Conservation (phyloP, 1,140 invertebrate species). For the Aporrectodea caliginosa region DNA sequence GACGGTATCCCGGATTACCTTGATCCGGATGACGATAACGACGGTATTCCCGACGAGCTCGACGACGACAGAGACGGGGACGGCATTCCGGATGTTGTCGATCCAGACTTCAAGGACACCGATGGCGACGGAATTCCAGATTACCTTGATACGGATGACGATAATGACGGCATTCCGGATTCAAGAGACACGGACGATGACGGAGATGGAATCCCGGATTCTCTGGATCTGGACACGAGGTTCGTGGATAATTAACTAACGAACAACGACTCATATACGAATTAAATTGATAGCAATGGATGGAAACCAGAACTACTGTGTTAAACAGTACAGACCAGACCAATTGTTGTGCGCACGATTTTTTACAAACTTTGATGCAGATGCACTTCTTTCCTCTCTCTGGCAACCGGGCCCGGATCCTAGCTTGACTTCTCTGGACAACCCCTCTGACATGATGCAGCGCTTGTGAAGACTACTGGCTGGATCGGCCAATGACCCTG, state of each 20-base stretch:
- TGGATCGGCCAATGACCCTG: too few relatives aligned
- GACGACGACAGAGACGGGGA: slow-evolving; percentile 22
- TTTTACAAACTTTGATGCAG: too few relatives aligned
- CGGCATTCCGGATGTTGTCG: slow-evolving; percentile 20
- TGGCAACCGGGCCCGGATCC: too few relatives aligned
- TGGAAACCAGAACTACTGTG: too few relatives aligned
- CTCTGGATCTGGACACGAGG: slow-evolving; percentile 15
- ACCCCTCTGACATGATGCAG: too few relatives aligned
- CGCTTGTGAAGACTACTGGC: too few relatives aligned
- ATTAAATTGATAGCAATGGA: too few relatives aligned
- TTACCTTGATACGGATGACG: slow-evolving; percentile 19
- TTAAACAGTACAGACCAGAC: too few relatives aligned
- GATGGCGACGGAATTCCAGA: slow-evolving; percentile 26
- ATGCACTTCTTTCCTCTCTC: too few relatives aligned
- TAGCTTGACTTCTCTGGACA: too few relatives aligned
- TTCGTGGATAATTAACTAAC: background rate
- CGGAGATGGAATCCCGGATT: slow-evolving; percentile 21
- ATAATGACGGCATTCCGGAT: slow-evolving; percentile 24
- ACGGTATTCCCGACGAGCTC: slow-evolving; percentile 20
- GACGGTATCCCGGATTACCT: slow-evolving; percentile 22
- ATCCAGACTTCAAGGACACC: slow-evolving; percentile 15
- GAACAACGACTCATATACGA: too few relatives aligned
- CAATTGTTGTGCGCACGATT: too few relatives aligned
- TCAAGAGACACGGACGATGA: slow-evolving; percentile 17
- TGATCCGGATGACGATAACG: slow-evolving; percentile 13